phyloP scores from a whole-genome alignment of 1,140 invertebrate species.

The Planococcus citri region DNA sequence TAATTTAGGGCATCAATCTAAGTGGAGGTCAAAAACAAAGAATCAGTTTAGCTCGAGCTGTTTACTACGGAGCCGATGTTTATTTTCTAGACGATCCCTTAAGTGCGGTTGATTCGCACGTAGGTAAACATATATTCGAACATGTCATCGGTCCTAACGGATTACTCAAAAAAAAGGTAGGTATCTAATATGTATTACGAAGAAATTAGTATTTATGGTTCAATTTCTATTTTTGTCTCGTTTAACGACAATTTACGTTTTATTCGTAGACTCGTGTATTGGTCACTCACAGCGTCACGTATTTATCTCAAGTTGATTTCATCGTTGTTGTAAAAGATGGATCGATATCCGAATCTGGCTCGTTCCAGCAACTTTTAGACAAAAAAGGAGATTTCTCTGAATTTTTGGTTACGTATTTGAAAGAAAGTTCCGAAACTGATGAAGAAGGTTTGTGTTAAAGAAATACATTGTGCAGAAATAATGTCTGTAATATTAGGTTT shows the following conservation, averaged over 20 bases:
- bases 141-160: conserved; percentile 71
- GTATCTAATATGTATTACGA: background rate
- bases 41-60: conserved; percentile 86
- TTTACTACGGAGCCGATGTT: conserved; percentile 73
- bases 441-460: conserved; percentile 21
- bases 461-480: too few relatives aligned
- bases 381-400: conserved; percentile 71
- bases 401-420: conserved; percentile 68
- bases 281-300: conserved; percentile 82
- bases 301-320: conserved; percentile 72
- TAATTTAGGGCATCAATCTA: conserved; percentile 65
- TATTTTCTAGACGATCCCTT: conserved; percentile 92
- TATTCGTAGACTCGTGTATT: conserved; percentile 51
- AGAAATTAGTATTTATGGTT: background rate
- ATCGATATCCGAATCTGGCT: conserved; percentile 66
- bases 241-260: background rate
- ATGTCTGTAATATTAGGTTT: too few relatives aligned
- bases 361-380: conserved; percentile 65
- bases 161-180: conserved; percentile 53
- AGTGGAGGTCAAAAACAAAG: conserved; percentile 96
- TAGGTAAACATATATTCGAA: conserved; percentile 92
- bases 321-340: conserved; percentile 78
- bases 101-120: conserved; percentile 89
- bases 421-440: conserved; percentile 44
- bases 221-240: too few relatives aligned